Conservation (phyloP, 92 coral and sea anemone genomes). For the Chrysogorgia sp. region DNA sequence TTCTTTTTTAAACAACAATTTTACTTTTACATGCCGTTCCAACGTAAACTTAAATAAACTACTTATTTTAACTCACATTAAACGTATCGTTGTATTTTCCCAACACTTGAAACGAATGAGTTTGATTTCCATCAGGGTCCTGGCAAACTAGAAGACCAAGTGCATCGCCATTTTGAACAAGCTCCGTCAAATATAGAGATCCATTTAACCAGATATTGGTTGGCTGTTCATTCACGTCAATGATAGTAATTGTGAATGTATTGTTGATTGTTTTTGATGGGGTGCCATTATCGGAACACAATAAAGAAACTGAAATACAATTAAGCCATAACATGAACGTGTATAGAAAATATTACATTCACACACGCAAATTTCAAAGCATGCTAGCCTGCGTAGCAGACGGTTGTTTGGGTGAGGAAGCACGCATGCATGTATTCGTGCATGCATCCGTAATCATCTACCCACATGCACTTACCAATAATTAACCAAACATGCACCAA, state of each 20-base stretch:
- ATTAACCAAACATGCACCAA: background rate
- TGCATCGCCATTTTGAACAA: slow-evolving; percentile 54
- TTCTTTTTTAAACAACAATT: no score
- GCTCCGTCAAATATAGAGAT: slow-evolving; percentile 57
- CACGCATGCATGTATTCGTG: no score
- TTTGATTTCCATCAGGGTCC: slow-evolving; percentile 76
- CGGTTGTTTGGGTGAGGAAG: no score
- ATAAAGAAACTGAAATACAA: slow-evolving; percentile 33
- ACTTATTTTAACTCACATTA: slow-evolving; percentile 57
- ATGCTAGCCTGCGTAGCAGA: no score
- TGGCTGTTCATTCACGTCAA: slow-evolving; percentile 86
- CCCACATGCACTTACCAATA: background rate
- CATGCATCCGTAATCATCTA: no score
- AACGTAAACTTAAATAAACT: no score
- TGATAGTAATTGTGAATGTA: slow-evolving; percentile 58
- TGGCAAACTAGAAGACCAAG: slow-evolving; percentile 71
- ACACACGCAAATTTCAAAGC: no score
- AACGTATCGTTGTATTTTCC: slow-evolving; percentile 76
- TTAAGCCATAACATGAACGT: background rate
- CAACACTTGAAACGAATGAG: slow-evolving; percentile 65
- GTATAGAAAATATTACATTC: no score
- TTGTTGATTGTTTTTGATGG: slow-evolving; percentile 66
- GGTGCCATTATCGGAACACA: slow-evolving; percentile 72
- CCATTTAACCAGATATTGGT: slow-evolving; percentile 65
- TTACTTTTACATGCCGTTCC: no score